phyloP scores from a whole-genome alignment of 2,113 vertebrate genomes.

The Gnathonemus longibarbis region DNA sequence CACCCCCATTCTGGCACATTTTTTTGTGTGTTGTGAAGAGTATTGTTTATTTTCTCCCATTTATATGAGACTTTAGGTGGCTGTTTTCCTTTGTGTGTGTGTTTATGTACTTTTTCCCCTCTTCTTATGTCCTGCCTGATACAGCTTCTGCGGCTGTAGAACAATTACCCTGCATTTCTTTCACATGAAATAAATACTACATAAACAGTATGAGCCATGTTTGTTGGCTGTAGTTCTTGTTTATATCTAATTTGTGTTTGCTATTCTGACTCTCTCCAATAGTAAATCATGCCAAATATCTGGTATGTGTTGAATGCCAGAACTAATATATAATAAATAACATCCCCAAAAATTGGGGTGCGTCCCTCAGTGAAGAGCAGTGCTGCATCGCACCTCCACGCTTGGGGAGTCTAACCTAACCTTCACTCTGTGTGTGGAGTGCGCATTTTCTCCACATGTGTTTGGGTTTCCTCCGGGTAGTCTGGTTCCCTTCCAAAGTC shows the following conservation, averaged over 20 bases:
- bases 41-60: conserved; percentile 31
- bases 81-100: conserved; percentile 20
- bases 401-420: background rate
- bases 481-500: background rate
- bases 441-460: background rate
- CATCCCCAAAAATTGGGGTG: background rate
- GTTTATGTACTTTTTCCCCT: background rate
- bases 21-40: conserved; percentile 30
- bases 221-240: background rate
- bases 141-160: background rate
- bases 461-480: background rate
- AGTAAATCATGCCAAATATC: background rate
- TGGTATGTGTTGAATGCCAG: background rate
- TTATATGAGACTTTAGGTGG: conserved; percentile 29
- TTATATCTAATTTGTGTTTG: background rate
- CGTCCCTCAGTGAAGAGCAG: background rate
- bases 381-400: background rate
- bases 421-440: background rate
- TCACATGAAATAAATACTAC: background rate
- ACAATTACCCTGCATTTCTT: background rate
- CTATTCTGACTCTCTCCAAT: background rate
- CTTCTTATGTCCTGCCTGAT: conserved; percentile 1
- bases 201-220: background rate
- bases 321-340: background rate
- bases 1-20: conserved; percentile 31